Percentiles rank a stretch among this genome's conserved stretches.
phyloP scores from a whole-genome alignment of 2,888 invertebrate genomes.

The Drosophila limbata region DNA sequence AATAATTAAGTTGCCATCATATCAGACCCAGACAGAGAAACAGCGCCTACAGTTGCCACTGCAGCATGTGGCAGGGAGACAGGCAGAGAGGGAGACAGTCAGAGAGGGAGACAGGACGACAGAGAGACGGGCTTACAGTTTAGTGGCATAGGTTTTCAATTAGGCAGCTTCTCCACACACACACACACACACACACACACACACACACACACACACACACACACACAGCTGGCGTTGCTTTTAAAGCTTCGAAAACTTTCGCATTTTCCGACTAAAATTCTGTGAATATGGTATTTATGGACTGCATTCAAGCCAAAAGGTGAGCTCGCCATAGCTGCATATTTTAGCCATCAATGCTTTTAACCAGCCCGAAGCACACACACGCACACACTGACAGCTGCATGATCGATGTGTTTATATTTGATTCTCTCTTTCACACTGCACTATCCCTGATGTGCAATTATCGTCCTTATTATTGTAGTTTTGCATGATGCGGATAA shows the following conservation, averaged over 20 bases:
- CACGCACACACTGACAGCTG: conserved; percentile 18
- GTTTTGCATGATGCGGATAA: conserved; percentile 27
- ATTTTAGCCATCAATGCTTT: conserved; percentile 20
- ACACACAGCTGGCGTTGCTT: conserved; percentile 46
- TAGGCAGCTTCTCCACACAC: conserved; percentile 34
- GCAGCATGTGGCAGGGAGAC: not conserved
- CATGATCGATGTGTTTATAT: conserved; percentile 41
- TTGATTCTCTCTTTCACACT: conserved; percentile 3
- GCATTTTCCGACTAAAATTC: conserved; percentile 8
- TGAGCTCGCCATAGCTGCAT: conserved; percentile 26
- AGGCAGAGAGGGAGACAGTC: not conserved
- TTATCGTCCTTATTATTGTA: conserved; percentile 31
- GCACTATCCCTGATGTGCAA: conserved; percentile 27
- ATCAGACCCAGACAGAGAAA: conserved; percentile 17
- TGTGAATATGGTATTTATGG: conserved; percentile 20
- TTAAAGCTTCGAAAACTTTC: conserved; percentile 13
- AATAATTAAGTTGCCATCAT: conserved; percentile 74
- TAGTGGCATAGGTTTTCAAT: conserved; percentile 73
- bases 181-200: conserved; percentile 27
- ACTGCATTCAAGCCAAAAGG: conserved; percentile 35
- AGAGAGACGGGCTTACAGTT: conserved; percentile 54
- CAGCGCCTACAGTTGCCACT: conserved; percentile 6
- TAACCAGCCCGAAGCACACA: conserved; percentile 6
- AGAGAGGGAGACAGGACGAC: not conserved
- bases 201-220: not conserved